Conservation (phyloP, 92 coral and sea anemone species). For the Anthopleura xanthogrammica region DNA sequence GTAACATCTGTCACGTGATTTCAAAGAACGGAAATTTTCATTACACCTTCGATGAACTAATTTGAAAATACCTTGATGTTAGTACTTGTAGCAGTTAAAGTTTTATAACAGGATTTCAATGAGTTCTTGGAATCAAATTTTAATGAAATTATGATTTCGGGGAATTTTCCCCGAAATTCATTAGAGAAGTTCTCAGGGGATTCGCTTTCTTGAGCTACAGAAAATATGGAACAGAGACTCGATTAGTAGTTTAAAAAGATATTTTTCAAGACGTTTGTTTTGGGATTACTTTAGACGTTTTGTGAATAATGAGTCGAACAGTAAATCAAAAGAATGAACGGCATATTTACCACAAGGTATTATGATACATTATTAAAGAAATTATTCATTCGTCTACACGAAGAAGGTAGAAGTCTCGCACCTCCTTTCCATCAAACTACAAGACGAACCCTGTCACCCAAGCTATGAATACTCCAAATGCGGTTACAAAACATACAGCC, state of each 20-base stretch:
- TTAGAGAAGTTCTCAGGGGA: not conserved
- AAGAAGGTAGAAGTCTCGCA: not conserved
- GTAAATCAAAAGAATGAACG: not conserved
- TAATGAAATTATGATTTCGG: not conserved
- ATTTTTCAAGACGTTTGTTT: not conserved
- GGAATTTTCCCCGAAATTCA: not conserved
- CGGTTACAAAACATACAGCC: not conserved
- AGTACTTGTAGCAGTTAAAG: not conserved
- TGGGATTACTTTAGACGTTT: not conserved
- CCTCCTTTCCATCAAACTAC: not conserved
- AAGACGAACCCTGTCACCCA: not conserved
- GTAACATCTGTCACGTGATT: conserved; percentile 2
- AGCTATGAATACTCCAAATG: not conserved
- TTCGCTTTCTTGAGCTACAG: not conserved
- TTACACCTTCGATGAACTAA: not conserved
- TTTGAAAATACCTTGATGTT: not conserved
- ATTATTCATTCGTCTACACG: not conserved
- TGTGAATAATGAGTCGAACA: not conserved
- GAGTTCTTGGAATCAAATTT: not conserved
- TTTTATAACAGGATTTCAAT: not conserved
- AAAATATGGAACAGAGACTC: not conserved
- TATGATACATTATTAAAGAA: not conserved
- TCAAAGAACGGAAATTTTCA: not conserved
- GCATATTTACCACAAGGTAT: not conserved
- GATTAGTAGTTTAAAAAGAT: not conserved